Percentiles rank a stretch among this genome's conserved stretches.
Conservation (phyloP, 2,888 invertebrate genomes). For the Sipha maydis region DNA sequence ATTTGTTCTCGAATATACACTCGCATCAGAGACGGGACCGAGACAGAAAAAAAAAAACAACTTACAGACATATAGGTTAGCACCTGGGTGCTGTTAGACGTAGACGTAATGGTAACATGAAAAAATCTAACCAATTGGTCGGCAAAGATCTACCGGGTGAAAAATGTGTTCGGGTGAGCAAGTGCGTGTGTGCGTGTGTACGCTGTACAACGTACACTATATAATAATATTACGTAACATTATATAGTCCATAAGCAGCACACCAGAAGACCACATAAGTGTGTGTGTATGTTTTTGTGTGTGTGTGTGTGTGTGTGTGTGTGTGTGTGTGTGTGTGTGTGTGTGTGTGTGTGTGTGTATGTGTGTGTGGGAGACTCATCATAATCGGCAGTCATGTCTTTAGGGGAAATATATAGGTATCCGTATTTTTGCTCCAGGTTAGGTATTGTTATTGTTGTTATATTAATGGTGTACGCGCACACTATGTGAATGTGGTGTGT, state of each 20-base stretch:
- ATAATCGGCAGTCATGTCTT: conserved; percentile 46
- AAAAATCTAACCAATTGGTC: not conserved
- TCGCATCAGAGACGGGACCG: no score
- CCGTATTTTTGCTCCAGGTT: conserved; percentile 48
- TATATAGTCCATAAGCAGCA: not conserved
- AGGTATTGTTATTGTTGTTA: conserved; percentile 28
- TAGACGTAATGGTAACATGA: not conserved
- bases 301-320: no score
- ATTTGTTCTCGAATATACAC: not conserved
- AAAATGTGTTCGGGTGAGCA: conserved; percentile 6
- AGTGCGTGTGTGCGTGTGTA: not conserved
- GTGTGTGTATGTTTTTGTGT: no score
- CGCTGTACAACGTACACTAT: no score
- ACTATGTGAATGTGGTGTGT: not conserved
- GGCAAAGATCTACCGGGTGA: not conserved
- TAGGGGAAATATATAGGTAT: conserved; percentile 17
- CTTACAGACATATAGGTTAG: no score
- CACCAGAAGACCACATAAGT: not conserved
- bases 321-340: no score
- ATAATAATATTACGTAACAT: not conserved
- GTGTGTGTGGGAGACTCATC: conserved; percentile 13
- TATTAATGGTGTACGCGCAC: not conserved
- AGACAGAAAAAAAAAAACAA: not conserved
- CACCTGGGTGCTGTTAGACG: no score
- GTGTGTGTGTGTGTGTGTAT: no score